phyloP scores from a whole-genome alignment of 2,797 vertebrate genomes.

The Lagodon rhomboides region DNA sequence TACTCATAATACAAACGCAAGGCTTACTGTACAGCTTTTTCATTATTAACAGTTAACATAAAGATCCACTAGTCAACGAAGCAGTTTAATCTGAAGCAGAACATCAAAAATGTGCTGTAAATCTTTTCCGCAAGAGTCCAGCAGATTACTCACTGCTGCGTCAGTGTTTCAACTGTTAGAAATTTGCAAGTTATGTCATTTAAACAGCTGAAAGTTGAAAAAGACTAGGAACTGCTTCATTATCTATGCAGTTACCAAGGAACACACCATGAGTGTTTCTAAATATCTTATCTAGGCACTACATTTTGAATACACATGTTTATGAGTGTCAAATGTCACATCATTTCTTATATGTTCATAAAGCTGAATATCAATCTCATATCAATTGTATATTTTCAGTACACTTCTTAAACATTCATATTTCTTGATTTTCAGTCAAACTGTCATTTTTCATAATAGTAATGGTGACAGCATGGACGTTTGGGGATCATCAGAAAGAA shows the following conservation, averaged over 20 bases:
- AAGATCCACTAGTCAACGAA: not conserved
- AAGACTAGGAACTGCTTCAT: constrained; percentile 33
- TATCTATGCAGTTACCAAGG: constrained; percentile 39
- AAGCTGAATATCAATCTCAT: not conserved
- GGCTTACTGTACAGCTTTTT: not conserved
- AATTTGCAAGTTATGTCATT: constrained; percentile 49
- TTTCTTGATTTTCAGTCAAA: not conserved
- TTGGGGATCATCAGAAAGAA: not conserved
- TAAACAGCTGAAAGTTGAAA: constrained; percentile 52
- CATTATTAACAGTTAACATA: not conserved
- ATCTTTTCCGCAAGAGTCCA: constrained; percentile 16
- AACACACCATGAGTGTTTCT: constrained; percentile 5
- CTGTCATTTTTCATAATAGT: not conserved
- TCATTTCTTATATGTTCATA: not conserved
- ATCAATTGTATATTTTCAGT: not conserved
- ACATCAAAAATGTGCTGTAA: constrained; percentile 3
- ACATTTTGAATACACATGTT: constrained; percentile 12
- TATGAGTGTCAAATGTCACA: not conserved
- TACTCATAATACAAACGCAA: constrained; percentile 3
- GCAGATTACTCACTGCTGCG: constrained; percentile 30
- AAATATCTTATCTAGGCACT: constrained; percentile 13
- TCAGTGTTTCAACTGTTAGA: constrained; percentile 43
- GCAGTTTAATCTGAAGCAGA: not conserved
- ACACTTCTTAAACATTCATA: not conserved
- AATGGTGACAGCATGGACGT: not conserved